Evolutionary conservation across 1,140 invertebrate genomes (phyloP).

Genomic region (Nymphalis io): DNA sequence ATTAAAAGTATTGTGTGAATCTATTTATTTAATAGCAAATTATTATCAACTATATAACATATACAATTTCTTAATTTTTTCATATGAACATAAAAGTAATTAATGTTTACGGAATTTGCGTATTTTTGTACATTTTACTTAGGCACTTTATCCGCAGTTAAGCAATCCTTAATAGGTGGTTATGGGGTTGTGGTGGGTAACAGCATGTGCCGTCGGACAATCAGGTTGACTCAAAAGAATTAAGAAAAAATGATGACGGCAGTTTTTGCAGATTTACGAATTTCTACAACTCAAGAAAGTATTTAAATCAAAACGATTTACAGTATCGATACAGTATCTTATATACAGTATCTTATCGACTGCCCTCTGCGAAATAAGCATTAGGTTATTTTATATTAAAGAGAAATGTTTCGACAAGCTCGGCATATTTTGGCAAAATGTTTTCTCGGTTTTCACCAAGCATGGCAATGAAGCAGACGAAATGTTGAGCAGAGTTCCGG

Average conservation of each 20-base stretch:
- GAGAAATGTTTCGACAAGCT: slow-evolving; percentile 8
- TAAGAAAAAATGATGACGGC: slow-evolving; percentile 3
- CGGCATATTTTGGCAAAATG: slow-evolving; percentile 17
- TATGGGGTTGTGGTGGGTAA: no score
- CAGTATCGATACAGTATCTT: no score
- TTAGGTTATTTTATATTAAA: neutral
- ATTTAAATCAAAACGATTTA: no score
- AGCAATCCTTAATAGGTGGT: neutral
- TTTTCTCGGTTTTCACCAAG: slow-evolving; percentile 19
- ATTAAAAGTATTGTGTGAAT: neutral
- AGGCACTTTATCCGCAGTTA: neutral
- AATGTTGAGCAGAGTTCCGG: slow-evolving; percentile 29
- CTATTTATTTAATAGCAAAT: no score
- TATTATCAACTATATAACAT: no score
- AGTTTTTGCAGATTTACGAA: no score
- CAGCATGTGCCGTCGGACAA: no score
- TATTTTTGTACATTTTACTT: neutral
- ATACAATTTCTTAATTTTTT: no score
- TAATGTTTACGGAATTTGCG: neutral
- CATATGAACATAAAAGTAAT: no score
- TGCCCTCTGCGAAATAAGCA: neutral
- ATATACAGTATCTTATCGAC: neutral
- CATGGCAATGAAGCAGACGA: slow-evolving; percentile 27
- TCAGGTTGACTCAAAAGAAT: slow-evolving; percentile 6
- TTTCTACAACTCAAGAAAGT: no score